phyloP scores from a whole-genome alignment of 2,113 vertebrate species.

The Pterocles gutturalis region DNA sequence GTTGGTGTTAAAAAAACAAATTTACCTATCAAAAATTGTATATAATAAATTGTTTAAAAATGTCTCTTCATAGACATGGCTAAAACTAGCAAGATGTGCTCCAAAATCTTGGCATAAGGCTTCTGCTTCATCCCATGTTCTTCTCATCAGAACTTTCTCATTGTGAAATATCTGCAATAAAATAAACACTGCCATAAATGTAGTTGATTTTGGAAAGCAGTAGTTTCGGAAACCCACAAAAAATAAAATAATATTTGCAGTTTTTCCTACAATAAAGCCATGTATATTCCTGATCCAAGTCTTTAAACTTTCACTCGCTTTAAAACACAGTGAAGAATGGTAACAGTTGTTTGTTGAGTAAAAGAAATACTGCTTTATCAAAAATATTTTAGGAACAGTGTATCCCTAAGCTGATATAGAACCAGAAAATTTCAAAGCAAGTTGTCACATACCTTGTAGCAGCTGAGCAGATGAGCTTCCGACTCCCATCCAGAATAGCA shows the following conservation, averaged over 20 bases:
- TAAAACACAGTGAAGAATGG: not conserved
- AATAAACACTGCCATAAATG: not conserved
- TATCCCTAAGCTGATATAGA: not conserved
- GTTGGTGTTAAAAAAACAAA: not conserved
- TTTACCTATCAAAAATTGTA: constrained; percentile 90
- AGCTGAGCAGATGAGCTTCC: constrained; percentile 78
- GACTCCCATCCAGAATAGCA: constrained; percentile 91
- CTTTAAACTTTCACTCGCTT: not conserved
- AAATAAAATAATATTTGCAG: not conserved
- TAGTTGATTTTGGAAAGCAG: not conserved
- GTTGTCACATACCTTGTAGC: constrained; percentile 85
- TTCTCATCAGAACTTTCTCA: constrained; percentile 92
- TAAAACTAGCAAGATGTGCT: constrained; percentile 92
- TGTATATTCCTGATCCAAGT: not conserved
- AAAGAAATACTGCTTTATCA: not conserved
- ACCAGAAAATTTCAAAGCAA: not conserved
- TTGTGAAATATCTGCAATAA: constrained; percentile 90
- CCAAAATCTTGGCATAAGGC: constrained; percentile 91
- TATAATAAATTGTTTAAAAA: constrained; percentile 88
- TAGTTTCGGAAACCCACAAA: not conserved
- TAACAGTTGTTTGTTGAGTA: not conserved
- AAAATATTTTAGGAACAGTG: not conserved
- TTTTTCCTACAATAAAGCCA: not conserved
- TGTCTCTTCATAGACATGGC: constrained; percentile 87
- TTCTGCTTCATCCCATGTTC: constrained; percentile 93